These are phyloP conservation scores for Oryzias woworae DNA, from an alignment of 2,113 vertebrate species.

Conservation along the genomic window DNA sequence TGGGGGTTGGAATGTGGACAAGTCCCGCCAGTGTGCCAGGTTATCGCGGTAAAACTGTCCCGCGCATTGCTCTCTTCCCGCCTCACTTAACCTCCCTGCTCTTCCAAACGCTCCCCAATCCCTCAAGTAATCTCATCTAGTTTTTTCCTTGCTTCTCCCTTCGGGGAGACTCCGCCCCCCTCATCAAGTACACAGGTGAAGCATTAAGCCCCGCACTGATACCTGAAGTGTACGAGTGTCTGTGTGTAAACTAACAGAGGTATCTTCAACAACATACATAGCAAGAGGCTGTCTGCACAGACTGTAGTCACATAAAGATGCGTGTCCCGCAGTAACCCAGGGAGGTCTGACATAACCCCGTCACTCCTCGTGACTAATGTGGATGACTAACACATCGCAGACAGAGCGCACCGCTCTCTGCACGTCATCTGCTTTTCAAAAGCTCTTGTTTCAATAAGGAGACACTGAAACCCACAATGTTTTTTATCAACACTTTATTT, in stretches of 20 bases:
- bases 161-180: slow-evolving; percentile 32
- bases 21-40: slow-evolving; percentile 57
- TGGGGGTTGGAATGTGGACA: slow-evolving; percentile 26
- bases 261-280: slow-evolving; percentile 52
- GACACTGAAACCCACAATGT: slow-evolving; percentile 30
- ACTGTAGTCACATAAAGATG: slow-evolving; percentile 57
- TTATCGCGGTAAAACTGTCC: slow-evolving; percentile 60
- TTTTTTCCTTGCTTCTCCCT: slow-evolving; percentile 25
- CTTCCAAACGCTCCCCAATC: slow-evolving; percentile 14
- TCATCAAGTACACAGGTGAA: slow-evolving; percentile 57
- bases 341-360: slow-evolving; percentile 47
- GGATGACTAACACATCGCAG: slow-evolving; percentile 56
- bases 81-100: slow-evolving; percentile 21
- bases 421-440: slow-evolving; percentile 43
- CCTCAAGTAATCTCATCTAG: slow-evolving; percentile 10
- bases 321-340: slow-evolving; percentile 61
- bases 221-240: slow-evolving; percentile 42
- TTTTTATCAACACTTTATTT: slow-evolving; percentile 36
- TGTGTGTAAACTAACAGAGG: slow-evolving; percentile 50
- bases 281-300: slow-evolving; percentile 26
- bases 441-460: slow-evolving; percentile 15
- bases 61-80: slow-evolving; percentile 31
- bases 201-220: slow-evolving; percentile 70
- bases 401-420: slow-evolving; percentile 39
- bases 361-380: slow-evolving; percentile 57